Conservation (phyloP, 2,797 vertebrate species). For the Anguilla anguilla region DNA sequence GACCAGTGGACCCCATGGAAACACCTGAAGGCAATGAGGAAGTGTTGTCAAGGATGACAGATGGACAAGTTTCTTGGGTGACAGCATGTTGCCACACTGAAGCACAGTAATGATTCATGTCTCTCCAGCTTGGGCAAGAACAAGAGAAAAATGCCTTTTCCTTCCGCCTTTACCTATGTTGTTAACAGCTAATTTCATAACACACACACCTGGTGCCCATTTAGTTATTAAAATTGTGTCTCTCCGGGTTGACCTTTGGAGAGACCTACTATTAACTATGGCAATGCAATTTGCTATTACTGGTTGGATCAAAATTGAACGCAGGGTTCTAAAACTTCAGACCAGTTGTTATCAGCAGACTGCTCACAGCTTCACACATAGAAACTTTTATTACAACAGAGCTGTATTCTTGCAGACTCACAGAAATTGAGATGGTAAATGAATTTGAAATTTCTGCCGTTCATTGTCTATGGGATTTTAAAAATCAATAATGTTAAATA, state of each 20-base stretch:
- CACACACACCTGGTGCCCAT: background rate
- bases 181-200: background rate
- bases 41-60: background rate
- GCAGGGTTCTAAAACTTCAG: background rate
- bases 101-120: background rate
- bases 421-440: too few relatives aligned
- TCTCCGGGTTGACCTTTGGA: background rate
- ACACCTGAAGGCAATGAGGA: constrained; percentile 6
- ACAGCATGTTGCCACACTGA: constrained; percentile 1
- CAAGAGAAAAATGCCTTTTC: background rate
- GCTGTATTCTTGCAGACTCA: background rate
- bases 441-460: too few relatives aligned
- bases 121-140: background rate
- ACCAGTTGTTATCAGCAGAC: background rate
- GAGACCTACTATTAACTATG: background rate
- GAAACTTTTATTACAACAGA: constrained; percentile 13
- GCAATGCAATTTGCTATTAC: background rate
- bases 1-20: background rate
- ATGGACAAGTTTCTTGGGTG: background rate
- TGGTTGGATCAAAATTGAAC: background rate
- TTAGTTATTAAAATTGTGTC: background rate
- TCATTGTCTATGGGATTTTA: too few relatives aligned
- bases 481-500: too few relatives aligned
- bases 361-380: background rate
- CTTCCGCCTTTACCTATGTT: background rate